A percentile compares a stretch with the other conserved stretches of the same genome.
phyloP scores from a whole-genome alignment of 1,140 invertebrate genomes.

The Muscidifurax raptorellus region DNA sequence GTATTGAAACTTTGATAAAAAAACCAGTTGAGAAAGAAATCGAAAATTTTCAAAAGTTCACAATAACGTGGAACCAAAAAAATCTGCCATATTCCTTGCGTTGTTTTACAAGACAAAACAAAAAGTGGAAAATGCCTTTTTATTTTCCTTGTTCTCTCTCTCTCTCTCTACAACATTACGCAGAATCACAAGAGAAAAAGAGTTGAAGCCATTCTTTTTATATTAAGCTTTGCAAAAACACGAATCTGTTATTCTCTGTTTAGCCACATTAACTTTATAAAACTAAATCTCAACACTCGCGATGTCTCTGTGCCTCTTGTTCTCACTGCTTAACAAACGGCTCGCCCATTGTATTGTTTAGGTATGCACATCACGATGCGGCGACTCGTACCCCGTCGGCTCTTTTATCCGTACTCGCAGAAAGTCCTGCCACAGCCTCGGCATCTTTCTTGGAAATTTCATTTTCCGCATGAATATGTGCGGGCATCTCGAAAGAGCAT shows the following conservation, averaged over 20 bases:
- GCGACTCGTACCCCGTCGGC: too few relatives aligned
- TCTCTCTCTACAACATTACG: slow-evolving; percentile 23
- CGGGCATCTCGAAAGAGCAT: slow-evolving; percentile 48
- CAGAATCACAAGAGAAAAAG: slow-evolving; percentile 52
- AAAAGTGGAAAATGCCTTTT: slow-evolving; percentile 28
- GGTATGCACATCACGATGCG: slow-evolving; percentile 26
- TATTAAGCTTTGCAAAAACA: slow-evolving; percentile 42
- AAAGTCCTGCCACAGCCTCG: neutral
- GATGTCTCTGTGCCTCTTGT: slow-evolving; percentile 1
- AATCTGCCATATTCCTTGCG: neutral
- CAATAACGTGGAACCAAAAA: neutral
- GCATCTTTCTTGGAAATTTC: neutral
- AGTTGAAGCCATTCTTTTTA: slow-evolving; percentile 35
- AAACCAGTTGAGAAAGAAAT: neutral
- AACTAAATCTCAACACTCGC: slow-evolving; percentile 41
- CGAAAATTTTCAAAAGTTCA: neutral
- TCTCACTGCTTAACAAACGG: slow-evolving; percentile 12
- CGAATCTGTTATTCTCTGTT: slow-evolving; percentile 38
- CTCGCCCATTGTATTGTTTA: slow-evolving; percentile 11
- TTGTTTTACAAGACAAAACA: too few relatives aligned
- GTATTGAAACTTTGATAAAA: too few relatives aligned
- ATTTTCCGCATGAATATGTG: slow-evolving; percentile 22
- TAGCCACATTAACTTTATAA: slow-evolving; percentile 41
- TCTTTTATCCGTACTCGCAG: too few relatives aligned
- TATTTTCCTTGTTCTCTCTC: neutral